Conservation (phyloP, 2,888 invertebrate species). For the Eristalis intricaria region DNA sequence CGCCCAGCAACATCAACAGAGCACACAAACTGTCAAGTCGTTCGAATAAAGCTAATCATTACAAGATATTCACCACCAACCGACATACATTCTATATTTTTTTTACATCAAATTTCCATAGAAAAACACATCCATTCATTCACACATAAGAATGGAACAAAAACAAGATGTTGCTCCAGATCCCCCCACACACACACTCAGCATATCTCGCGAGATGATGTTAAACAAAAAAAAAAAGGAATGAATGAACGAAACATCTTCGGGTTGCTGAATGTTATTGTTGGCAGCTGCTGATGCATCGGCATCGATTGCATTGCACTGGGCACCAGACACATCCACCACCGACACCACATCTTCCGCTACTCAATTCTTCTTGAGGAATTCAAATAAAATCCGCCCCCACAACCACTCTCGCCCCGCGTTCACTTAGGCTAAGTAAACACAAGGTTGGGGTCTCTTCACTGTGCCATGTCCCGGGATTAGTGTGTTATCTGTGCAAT, state of each 20-base stretch:
- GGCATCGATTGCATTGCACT: conserved; percentile 5
- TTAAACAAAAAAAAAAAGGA: not conserved
- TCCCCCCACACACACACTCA: not conserved
- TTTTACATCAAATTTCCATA: conserved; percentile 56
- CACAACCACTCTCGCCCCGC: not conserved
- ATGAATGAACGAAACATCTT: not conserved
- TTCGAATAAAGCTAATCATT: conserved; percentile 66
- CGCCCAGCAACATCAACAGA: conserved; percentile 24
- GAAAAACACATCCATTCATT: conserved; percentile 28
- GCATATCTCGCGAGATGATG: not conserved
- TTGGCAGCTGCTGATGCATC: conserved; percentile 70
- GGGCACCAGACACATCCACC: conserved; percentile 1
- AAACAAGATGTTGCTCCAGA: conserved; percentile 32
- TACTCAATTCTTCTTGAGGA: conserved; percentile 6
- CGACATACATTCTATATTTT: conserved; percentile 46
- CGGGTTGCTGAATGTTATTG: conserved; percentile 57
- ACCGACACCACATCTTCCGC: not conserved
- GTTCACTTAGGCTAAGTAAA: conserved; percentile 58
- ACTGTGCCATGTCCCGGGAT: conserved; percentile 29
- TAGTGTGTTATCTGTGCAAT: conserved; percentile 40
- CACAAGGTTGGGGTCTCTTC: conserved; percentile 30
- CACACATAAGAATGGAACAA: not conserved
- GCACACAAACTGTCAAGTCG: conserved; percentile 64
- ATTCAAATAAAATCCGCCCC: conserved; percentile 49
- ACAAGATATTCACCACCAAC: conserved; percentile 46